These are phyloP conservation scores for Meiosimyza decipiens DNA, from an alignment of 2,888 invertebrate genomes.

Conservation along the genomic window DNA sequence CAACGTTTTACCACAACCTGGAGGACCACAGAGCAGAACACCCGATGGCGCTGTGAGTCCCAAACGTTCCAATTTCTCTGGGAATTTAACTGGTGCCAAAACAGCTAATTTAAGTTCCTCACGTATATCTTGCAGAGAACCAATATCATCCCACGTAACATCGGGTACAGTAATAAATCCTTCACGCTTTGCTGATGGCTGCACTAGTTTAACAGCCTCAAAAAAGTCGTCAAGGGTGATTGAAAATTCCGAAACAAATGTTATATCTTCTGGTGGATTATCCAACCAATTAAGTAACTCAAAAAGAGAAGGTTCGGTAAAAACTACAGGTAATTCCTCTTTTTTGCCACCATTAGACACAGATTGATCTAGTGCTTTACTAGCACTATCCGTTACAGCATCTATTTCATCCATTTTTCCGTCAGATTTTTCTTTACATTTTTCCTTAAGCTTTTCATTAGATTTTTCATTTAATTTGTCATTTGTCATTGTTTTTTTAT, in stretches of 20 bases:
- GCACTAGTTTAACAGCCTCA: constrained; percentile 82
- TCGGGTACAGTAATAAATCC: constrained; percentile 98
- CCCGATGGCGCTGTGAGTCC: constrained; percentile 88
- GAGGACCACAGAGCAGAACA: constrained; percentile 94
- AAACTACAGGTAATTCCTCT: constrained; percentile 38
- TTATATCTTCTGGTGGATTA: constrained; percentile 73
- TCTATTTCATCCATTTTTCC: constrained; percentile 10
- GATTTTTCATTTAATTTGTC: constrained; percentile 15
- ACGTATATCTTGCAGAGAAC: constrained; percentile 87
- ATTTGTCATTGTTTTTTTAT: constrained; percentile 9
- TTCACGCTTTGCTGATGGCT: constrained; percentile 95
- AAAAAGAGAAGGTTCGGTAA: constrained; percentile 64
- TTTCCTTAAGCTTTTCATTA: background rate
- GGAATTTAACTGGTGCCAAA: constrained; percentile 89
- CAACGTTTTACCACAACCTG: constrained; percentile 96
- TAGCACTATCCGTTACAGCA: constrained; percentile 4
- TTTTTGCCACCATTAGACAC: background rate
- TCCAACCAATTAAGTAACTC: constrained; percentile 77
- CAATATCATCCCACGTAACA: constrained; percentile 97
- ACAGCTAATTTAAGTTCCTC: constrained; percentile 92
- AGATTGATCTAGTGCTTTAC: constrained; percentile 48
- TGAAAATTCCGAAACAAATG: constrained; percentile 74
- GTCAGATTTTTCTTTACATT: background rate
- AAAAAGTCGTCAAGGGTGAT: constrained; percentile 82
- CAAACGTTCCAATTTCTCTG: constrained; percentile 80